Conservation (phyloP, 2,888 invertebrate genomes). For the Smittia aterrima region DNA sequence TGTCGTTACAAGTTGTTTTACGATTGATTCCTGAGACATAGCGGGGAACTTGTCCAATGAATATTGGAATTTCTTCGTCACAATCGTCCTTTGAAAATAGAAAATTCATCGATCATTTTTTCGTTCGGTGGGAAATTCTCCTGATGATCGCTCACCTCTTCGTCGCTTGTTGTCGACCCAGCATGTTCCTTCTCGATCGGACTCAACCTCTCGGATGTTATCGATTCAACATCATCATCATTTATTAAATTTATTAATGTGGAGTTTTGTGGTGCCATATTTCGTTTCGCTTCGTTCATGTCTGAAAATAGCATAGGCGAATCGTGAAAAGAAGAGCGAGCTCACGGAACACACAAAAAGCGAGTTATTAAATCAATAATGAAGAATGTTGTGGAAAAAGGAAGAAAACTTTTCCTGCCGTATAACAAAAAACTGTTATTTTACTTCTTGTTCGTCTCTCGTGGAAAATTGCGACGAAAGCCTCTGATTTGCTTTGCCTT, state of each 20-base stretch:
- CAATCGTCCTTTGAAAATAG: constrained; percentile 40
- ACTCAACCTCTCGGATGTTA: constrained; percentile 48
- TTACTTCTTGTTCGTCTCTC: background rate
- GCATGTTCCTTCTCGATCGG: constrained; percentile 48
- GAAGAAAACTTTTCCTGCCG: background rate
- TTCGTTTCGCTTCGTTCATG: constrained; percentile 35
- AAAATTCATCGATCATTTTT: too few relatives aligned
- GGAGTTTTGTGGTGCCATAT: constrained; percentile 52
- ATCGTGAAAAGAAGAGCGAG: constrained; percentile 13
- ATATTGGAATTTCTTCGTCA: constrained; percentile 52
- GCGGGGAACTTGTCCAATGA: constrained; percentile 50
- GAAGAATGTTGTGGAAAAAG: background rate
- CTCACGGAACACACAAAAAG: background rate
- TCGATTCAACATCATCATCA: constrained; percentile 43
- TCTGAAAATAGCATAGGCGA: constrained; percentile 28
- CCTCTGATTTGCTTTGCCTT: background rate
- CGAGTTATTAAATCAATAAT: constrained; percentile 39
- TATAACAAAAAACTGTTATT: background rate
- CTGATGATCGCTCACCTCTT: background rate
- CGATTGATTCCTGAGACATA: constrained; percentile 52
- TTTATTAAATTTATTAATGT: constrained; percentile 50
- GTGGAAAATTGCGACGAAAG: background rate
- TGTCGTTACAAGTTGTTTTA: constrained; percentile 53
- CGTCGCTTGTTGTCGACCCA: constrained; percentile 42
- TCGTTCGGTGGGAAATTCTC: background rate